Evolutionary conservation across 2,113 vertebrate genomes (phyloP).

Genomic region (Marmota flaviventris): DNA sequence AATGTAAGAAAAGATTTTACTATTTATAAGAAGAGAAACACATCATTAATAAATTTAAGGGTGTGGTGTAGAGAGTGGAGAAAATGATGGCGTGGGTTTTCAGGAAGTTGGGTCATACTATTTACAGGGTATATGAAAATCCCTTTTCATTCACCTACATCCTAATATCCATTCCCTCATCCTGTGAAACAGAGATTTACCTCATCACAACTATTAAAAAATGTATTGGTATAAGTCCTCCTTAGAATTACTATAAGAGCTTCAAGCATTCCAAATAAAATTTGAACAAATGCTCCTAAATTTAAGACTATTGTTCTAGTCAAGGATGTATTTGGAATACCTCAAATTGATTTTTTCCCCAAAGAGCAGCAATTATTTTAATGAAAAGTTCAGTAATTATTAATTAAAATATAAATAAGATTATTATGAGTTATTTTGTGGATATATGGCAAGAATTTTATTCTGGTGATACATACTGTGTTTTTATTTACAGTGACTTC

Average conservation of each 20-base stretch:
- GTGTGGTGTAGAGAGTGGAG: neutral
- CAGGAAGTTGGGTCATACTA: neutral
- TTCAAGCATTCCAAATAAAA: neutral
- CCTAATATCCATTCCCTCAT: neutral
- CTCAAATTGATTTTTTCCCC: neutral
- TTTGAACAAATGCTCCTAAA: neutral
- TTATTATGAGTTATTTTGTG: neutral
- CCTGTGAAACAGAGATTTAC: neutral
- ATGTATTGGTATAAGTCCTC: neutral
- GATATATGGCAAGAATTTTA: neutral
- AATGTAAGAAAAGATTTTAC: neutral
- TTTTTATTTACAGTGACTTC: neutral
- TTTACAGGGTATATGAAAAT: neutral
- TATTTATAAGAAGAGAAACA: neutral
- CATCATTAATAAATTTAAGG: neutral
- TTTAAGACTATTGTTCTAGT: neutral
- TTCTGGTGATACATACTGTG: neutral
- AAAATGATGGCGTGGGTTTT: neutral
- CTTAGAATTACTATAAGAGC: neutral
- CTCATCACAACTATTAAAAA: neutral
- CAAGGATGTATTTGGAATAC: neutral
- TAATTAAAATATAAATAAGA: neutral
- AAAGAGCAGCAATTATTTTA: neutral
- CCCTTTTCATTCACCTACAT: neutral
- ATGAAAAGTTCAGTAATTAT: neutral